Conservation (phyloP, 2,113 vertebrate genomes). For the Toxostoma redivivum region DNA sequence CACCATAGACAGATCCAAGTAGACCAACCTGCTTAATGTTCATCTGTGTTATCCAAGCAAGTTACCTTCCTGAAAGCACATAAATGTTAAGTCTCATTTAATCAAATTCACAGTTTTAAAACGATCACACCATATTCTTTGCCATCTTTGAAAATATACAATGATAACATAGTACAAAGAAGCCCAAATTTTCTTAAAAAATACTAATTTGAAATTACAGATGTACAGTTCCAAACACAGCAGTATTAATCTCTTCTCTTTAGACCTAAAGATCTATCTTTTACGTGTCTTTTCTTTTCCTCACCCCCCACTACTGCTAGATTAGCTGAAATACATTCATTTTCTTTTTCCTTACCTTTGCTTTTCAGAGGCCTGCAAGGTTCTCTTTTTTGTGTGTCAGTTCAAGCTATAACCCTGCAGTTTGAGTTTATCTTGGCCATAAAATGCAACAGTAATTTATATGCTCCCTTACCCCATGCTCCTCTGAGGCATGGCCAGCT, state of each 20-base stretch:
- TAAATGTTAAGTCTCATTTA: neutral
- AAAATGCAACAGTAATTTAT: conserved; percentile 77
- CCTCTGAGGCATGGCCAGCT: conserved; percentile 73
- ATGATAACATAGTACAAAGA: conserved; percentile 13
- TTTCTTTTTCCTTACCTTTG: conserved; percentile 25
- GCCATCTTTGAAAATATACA: conserved; percentile 18
- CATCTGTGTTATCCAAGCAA: neutral
- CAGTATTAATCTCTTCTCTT: conserved; percentile 42
- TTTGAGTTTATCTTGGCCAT: conserved; percentile 77
- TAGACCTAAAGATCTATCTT: conserved; percentile 28
- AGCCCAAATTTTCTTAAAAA: neutral
- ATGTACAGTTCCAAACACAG: conserved; percentile 20
- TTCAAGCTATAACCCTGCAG: conserved; percentile 70
- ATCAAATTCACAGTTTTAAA: conserved; percentile 47
- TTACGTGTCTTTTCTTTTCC: neutral
- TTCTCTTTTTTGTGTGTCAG: conserved; percentile 40
- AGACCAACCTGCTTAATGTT: neutral
- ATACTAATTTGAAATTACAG: neutral
- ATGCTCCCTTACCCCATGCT: conserved; percentile 53
- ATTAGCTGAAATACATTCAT: conserved; percentile 38
- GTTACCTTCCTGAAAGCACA: neutral
- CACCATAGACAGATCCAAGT: neutral
- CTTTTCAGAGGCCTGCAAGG: conserved; percentile 29
- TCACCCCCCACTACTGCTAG: neutral
- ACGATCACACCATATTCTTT: conserved; percentile 33